phyloP scores from a whole-genome alignment of 2,113 vertebrate genomes.

The Hemicordylus capensis region DNA sequence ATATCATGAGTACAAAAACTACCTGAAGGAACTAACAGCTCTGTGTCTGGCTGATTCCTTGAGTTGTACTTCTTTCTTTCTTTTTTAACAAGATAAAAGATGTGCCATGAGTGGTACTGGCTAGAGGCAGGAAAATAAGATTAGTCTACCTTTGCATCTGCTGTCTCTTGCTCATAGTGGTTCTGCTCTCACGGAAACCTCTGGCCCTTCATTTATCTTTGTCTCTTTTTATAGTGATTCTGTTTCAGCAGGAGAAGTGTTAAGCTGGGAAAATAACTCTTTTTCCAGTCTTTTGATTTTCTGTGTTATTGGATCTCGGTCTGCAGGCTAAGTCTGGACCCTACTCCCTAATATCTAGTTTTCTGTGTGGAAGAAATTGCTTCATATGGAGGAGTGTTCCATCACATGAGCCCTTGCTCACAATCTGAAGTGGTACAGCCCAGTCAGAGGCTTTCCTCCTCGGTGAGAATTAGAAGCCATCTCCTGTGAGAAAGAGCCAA shows the following conservation, averaged over 20 bases:
- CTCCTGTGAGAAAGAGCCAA: neutral
- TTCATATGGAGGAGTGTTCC: neutral
- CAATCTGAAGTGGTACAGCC: neutral
- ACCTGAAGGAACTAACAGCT: neutral
- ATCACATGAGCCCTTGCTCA: too few relatives aligned
- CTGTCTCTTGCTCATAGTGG: neutral
- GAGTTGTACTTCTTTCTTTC: slow-evolving; percentile 1
- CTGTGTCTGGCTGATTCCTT: neutral
- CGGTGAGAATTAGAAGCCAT: neutral
- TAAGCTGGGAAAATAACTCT: neutral
- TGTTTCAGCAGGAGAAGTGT: neutral
- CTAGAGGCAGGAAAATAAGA: neutral
- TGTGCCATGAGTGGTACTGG: slow-evolving; percentile 1
- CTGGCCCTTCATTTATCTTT: slow-evolving; percentile 4
- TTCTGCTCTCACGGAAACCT: neutral
- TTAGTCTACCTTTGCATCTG: neutral
- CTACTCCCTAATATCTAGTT: neutral
- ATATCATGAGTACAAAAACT: slow-evolving; percentile 6
- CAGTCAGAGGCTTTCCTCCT: neutral
- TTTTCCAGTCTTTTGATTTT: neutral
- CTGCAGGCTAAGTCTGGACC: neutral
- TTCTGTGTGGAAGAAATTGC: neutral
- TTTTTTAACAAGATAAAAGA: neutral
- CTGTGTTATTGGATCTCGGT: neutral
- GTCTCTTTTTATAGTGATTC: neutral